Percentiles rank a stretch among this genome's conserved stretches.
Conservation (phyloP, 2,888 invertebrate species). For the Hydropsyche betteni region DNA sequence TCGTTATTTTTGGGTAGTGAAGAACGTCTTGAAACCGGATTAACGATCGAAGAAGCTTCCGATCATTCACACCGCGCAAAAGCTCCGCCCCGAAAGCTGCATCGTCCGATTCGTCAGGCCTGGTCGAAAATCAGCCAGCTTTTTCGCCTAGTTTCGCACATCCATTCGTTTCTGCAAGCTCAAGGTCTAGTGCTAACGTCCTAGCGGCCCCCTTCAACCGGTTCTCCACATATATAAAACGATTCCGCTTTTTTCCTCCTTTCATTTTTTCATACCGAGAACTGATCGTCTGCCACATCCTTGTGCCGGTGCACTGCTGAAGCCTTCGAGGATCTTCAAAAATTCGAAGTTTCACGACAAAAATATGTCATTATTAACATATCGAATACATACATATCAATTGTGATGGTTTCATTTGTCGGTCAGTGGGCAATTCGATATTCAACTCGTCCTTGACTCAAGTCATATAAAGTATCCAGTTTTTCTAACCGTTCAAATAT, state of each 20-base stretch:
- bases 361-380: neutral
- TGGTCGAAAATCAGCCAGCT: neutral
- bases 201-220: constrained; percentile 42
- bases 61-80: too few species aligned
- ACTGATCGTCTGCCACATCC: constrained; percentile 31
- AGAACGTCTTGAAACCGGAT: too few species aligned
- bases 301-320: too few species aligned
- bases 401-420: constrained; percentile 3
- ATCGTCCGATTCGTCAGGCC: too few species aligned
- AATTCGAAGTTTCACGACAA: too few species aligned
- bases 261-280: constrained; percentile 15
- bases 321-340: too few species aligned
- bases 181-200: constrained; percentile 54
- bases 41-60: too few species aligned
- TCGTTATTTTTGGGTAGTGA: too few species aligned
- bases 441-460: constrained; percentile 10
- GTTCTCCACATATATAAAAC: constrained; percentile 36
- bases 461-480: neutral
- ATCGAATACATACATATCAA: neutral
- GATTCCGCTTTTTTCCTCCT: constrained; percentile 30
- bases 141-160: constrained; percentile 55
- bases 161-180: constrained; percentile 55
- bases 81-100: too few species aligned
- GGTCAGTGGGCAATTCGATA: constrained; percentile 24
- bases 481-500: constrained; percentile 3